Evolutionary conservation across 2,113 vertebrate species (phyloP).

Genomic region (Hoplias malabaricus): DNA sequence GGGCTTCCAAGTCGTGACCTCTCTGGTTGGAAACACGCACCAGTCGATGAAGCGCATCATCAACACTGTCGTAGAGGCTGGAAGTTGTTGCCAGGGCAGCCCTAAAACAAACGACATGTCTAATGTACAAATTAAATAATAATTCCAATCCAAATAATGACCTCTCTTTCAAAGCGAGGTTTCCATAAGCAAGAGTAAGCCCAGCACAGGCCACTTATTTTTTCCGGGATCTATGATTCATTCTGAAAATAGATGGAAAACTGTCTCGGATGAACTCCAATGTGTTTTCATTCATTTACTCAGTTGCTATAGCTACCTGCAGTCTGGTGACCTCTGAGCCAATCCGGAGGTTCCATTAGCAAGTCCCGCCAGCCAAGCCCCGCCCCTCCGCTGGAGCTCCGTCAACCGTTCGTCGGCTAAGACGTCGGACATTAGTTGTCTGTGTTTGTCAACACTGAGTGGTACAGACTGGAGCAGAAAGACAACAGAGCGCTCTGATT

Average conservation of each 20-base stretch:
- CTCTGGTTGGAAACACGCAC: slow-evolving; percentile 84
- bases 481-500: not conserved
- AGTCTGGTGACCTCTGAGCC: slow-evolving; percentile 72
- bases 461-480: slow-evolving; percentile 62
- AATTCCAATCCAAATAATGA: not conserved
- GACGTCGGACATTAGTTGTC: slow-evolving; percentile 78
- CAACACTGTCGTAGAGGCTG: slow-evolving; percentile 80
- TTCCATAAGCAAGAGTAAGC: not conserved
- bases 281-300: slow-evolving; percentile 9
- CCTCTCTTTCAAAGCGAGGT: not conserved
- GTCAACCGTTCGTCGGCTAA: slow-evolving; percentile 81
- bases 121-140: not conserved
- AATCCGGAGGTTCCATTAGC: slow-evolving; percentile 69
- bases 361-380: slow-evolving; percentile 83
- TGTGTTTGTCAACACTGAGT: slow-evolving; percentile 73
- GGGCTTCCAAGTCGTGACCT: slow-evolving; percentile 76
- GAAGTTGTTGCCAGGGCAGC: slow-evolving; percentile 72
- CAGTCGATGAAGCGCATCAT: slow-evolving; percentile 85
- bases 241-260: not conserved
- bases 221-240: not conserved
- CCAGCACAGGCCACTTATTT: not conserved
- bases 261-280: not conserved
- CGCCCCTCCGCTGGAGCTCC: slow-evolving; percentile 82
- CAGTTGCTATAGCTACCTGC: slow-evolving; percentile 65
- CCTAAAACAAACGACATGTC: slow-evolving; percentile 59